phyloP scores from a whole-genome alignment of 2,797 vertebrate genomes.

The Phoxinus dragarum region DNA sequence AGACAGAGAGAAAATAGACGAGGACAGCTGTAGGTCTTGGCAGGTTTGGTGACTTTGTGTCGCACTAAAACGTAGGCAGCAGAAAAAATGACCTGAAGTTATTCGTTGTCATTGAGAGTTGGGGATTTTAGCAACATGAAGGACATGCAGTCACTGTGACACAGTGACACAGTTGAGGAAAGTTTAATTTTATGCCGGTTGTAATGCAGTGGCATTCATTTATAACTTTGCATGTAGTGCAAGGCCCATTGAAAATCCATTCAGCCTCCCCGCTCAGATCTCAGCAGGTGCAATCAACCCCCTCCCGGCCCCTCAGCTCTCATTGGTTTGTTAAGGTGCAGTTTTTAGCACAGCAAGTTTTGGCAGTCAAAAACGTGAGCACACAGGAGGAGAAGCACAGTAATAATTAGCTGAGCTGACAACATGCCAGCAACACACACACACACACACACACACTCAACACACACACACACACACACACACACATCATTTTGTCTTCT shows the following conservation, averaged over 20 bases:
- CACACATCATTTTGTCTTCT: conserved; percentile 9
- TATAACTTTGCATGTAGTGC: not conserved
- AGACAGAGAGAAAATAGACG: conserved; percentile 36
- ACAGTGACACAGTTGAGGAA: not conserved
- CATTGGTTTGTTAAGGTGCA: conserved; percentile 33
- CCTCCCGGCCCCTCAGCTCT: not conserved
- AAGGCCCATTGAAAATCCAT: conserved; percentile 18
- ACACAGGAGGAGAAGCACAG: conserved; percentile 13
- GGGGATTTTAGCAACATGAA: not conserved
- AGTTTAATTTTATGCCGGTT: not conserved
- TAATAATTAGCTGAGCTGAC: conserved; percentile 37
- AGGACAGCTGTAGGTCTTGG: conserved; percentile 39
- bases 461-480: not conserved
- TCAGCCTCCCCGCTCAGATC: conserved; percentile 24
- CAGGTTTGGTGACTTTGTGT: conserved; percentile 37
- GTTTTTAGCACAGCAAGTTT: conserved; percentile 31
- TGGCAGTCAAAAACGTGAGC: conserved; percentile 32
- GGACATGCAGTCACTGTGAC: not conserved
- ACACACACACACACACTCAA: not conserved
- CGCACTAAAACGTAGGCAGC: not conserved
- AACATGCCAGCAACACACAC: not conserved
- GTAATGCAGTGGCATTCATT: not conserved
- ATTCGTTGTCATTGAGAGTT: not conserved
- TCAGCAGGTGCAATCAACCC: conserved; percentile 36
- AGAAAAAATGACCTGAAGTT: not conserved